Conservation (phyloP, 2,888 invertebrate genomes). For the Elmis aenea region DNA sequence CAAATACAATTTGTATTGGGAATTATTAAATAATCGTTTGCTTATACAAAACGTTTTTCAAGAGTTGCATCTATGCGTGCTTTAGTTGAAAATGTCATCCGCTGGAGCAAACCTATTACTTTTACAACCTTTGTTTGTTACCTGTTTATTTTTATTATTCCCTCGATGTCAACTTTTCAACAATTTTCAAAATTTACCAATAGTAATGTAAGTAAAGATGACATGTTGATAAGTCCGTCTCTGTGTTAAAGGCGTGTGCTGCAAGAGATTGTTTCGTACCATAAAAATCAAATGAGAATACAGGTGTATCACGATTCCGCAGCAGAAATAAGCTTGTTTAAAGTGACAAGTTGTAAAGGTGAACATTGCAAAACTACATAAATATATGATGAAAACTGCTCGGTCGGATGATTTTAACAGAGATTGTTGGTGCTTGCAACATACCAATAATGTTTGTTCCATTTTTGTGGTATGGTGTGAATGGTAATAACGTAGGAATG, state of each 20-base stretch:
- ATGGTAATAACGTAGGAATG: conserved; percentile 10
- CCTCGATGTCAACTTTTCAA: no score
- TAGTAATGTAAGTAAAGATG: no score
- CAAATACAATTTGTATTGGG: no score
- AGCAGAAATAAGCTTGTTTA: conserved; percentile 25
- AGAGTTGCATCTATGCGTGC: no score
- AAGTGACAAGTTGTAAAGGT: conserved; percentile 28
- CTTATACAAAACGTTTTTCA: no score
- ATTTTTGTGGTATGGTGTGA: conserved; percentile 7
- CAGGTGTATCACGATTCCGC: conserved; percentile 28
- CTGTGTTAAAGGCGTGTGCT: conserved; percentile 22
- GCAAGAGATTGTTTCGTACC: conserved; percentile 22
- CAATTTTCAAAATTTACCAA: no score
- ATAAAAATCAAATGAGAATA: conserved; percentile 26
- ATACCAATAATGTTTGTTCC: conserved; percentile 13
- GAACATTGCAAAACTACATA: conserved; percentile 24
- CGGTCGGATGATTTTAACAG: conserved; percentile 14
- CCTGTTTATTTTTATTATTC: no score
- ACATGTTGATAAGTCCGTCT: no score
- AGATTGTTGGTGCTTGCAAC: conserved; percentile 16
- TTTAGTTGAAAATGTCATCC: no score
- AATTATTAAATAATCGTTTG: no score
- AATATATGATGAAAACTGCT: conserved; percentile 21
- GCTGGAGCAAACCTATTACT: no score
- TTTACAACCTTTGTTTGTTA: no score